Base-by-base conservation (phyloP, 2,888 invertebrate species). In the Plemyria rubiginata region DNA sequence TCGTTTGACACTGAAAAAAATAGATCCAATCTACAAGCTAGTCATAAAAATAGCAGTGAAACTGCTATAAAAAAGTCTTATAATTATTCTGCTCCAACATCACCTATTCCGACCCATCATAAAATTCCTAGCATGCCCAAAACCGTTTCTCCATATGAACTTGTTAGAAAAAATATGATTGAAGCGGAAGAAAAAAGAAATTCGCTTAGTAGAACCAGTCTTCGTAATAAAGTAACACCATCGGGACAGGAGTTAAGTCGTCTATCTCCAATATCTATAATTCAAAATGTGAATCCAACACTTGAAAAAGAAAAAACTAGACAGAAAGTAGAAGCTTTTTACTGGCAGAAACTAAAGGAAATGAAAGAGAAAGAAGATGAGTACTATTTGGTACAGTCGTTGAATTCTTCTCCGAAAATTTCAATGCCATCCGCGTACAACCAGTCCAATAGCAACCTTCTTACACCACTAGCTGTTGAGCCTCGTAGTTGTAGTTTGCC, bases 271-370 rank as follows among this genome's bases (percentile, higher is more conserved):
- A 61, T 50, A 36, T 40, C 54, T 13, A 51, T 59, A 8, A 36
- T 54, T 8, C 61, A 54, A 7, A 75, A 80, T 40, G 73, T 75
- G 12, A 68, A 67, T 8, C 15, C 59, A 28, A 58, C 60, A 9
- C 8, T 60, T 7, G 91, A 93, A 64, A 94, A 94, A 80, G 92
- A 93, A 69, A 93, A 93, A 73, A 94, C 94, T 43, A 82, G 94
- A 11, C 93, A 93, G 74, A 94, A 92, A 76, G 93, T 94, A 0
- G 95, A 95, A 78, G 95, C 94, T 0, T 95, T 94, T 73, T 95
- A 95, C 69, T 95, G 95, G 95, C 94, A 95, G 71, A 95, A 95
- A 76, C 82, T 95, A 58, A 95, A 94, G 76, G 94, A 94, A 79
- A 79, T 94, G 62, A 95, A 94, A 74, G 89, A 94, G 51, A 93